A percentile compares a stretch with the other conserved stretches of the same genome.
phyloP scores from a whole-genome alignment of 2,113 vertebrate species.

The Pelodiscus sinensis region DNA sequence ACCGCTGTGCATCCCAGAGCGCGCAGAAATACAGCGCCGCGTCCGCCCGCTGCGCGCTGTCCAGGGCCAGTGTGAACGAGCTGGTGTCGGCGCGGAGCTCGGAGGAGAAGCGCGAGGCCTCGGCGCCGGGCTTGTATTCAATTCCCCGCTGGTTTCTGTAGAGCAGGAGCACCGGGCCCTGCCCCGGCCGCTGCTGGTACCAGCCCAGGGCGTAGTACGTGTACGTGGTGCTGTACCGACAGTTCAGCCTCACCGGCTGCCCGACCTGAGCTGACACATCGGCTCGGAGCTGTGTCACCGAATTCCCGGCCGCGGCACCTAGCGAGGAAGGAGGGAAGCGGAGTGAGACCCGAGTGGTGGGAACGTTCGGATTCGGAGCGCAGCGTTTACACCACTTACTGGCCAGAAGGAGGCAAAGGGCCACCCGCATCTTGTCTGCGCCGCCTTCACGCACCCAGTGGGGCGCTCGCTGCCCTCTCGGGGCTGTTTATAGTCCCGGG shows the following conservation, averaged over 20 bases:
- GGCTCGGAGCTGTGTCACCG: not conserved
- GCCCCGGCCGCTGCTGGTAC: not conserved
- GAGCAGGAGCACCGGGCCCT: not conserved
- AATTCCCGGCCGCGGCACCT: not conserved
- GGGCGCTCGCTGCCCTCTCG: accelerated
- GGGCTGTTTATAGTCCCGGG: not conserved
- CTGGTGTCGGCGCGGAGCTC: too few species aligned
- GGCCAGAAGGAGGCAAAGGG: not conserved
- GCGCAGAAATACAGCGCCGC: too few species aligned
- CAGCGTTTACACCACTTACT: not conserved
- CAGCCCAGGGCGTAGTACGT: not conserved
- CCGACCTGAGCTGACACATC: too few species aligned
- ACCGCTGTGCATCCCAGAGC: too few species aligned
- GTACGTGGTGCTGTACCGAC: not conserved
- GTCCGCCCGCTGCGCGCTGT: too few species aligned
- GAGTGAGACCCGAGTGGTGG: not conserved
- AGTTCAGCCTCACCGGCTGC: not conserved
- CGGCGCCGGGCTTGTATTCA: not conserved
- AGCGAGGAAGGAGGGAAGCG: not conserved
- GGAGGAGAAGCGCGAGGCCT: too few species aligned
- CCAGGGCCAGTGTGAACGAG: too few species aligned
- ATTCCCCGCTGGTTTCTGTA: not conserved
- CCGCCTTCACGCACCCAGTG: too few species aligned
- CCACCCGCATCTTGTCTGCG: accelerated
- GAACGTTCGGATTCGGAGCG: too few species aligned